These are phyloP conservation scores for Camponotus vicinus DNA, from an alignment of 1,140 invertebrate genomes.

Conservation along the genomic window DNA sequence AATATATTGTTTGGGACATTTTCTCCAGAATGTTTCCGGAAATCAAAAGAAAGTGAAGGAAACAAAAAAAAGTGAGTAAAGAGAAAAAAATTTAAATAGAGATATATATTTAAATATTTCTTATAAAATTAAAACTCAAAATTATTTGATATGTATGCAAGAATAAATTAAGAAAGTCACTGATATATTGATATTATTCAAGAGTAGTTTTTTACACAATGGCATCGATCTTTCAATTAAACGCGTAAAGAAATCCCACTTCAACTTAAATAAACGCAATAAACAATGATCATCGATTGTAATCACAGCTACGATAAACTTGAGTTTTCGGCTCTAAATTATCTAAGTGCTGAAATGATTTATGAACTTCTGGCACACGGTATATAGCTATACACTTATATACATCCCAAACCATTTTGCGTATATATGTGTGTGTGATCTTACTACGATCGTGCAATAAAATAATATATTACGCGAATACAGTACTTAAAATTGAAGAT, in stretches of 20 bases:
- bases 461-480: conserved; percentile 55
- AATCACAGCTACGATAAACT: conserved; percentile 39
- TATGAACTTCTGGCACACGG: conserved; percentile 60
- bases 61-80: no score
- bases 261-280: conserved; percentile 64
- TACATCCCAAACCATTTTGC: conserved; percentile 46
- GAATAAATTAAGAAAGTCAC: background rate
- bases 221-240: background rate
- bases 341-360: conserved; percentile 61
- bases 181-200: conserved; percentile 16
- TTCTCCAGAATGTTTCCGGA: no score
- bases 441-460: conserved; percentile 63
- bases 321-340: conserved; percentile 68
- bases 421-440: conserved; percentile 25
- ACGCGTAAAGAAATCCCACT: conserved; percentile 30
- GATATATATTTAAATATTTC: background rate
- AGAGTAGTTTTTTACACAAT: conserved; percentile 25
- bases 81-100: no score
- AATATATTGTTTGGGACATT: no score
- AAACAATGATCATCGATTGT: conserved; percentile 71
- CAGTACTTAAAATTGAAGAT: conserved; percentile 21
- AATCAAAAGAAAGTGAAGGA: no score
- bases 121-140: background rate
- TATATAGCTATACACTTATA: conserved; percentile 63
- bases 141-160: background rate